These are phyloP conservation scores for Triplophysa siluroides DNA, from an alignment of 2,113 vertebrate species.

Conservation along the genomic window DNA sequence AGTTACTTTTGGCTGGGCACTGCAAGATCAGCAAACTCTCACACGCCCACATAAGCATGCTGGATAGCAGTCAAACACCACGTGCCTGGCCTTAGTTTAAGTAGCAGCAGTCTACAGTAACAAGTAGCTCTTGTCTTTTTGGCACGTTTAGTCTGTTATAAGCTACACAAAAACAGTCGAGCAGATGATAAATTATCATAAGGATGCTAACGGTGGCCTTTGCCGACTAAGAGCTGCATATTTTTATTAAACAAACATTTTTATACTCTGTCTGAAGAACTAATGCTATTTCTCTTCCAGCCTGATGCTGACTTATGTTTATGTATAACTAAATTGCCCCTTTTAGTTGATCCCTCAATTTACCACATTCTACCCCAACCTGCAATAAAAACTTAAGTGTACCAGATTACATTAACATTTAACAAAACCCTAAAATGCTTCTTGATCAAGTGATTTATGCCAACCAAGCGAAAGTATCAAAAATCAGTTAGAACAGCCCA, in stretches of 20 bases:
- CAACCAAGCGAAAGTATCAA: background rate
- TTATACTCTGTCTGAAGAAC: background rate
- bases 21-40: background rate
- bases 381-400: too few species aligned
- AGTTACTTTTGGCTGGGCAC: too few species aligned
- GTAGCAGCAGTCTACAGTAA: background rate
- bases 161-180: background rate
- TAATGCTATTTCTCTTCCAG: background rate
- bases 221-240: background rate
- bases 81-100: slow-evolving; percentile 8
- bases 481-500: background rate
- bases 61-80: background rate
- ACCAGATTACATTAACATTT: too few species aligned
- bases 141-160: slow-evolving; percentile 4
- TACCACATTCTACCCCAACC: too few species aligned
- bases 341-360: too few species aligned
- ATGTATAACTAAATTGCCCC: too few species aligned
- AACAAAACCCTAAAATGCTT: too few species aligned
- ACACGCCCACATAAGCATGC: background rate
- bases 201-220: background rate
- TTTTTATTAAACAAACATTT: background rate
- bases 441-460: too few species aligned
- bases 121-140: slow-evolving; percentile 9
- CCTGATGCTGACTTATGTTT: too few species aligned
- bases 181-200: slow-evolving; percentile 16